Base-by-base conservation (phyloP, 2,113 vertebrate species). In the Perca flavescens region DNA sequence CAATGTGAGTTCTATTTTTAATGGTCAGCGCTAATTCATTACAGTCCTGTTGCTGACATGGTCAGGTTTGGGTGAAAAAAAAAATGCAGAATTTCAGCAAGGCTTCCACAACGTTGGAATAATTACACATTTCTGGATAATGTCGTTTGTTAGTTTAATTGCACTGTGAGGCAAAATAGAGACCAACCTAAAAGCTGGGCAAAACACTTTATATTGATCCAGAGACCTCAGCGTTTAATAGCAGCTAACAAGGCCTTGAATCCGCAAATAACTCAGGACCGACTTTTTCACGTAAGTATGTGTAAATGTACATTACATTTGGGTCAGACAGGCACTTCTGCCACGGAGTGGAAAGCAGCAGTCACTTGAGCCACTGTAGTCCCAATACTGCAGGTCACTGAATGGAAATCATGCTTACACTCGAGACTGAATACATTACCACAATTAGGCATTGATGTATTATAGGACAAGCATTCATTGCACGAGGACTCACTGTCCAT, bases 381-480 rank as follows among this genome's bases (percentile, higher is more conserved):
- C 22, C 12, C 36, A 15, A 11, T 4, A 21, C 74, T 68, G 79
- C 72, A 84, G 63, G 78, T 72, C 71, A 74, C 74, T 81, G 64
- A 70, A 79, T 75, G 69, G 67, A 90, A 79, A 83, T 77, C 50
- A 58, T 71, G 85, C 84, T 83, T 64, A 70, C 70, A 16, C 86
- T 83, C 61, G n/a, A 16, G 70, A 77, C 49, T 69, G 75, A 80
- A 88, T 82, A 79, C 62, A 80, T 89, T 74, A 68, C 53, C 65
- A 65, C 79, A 84, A 86, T 86, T 90, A 82, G 67, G 19, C 79
- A 57, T 40, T 84, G 79, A 87, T 85, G 60, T 85, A 80, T 89
- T 85, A 61, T 19, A 67, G 68, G 72, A 61, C 63, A 62, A 14
- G 3, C 25, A 31, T 57, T 62, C 54, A 50, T 43, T 74, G 74